phyloP scores from a whole-genome alignment of 2,888 invertebrate genomes.

The Phytoseiulus persimilis region DNA sequence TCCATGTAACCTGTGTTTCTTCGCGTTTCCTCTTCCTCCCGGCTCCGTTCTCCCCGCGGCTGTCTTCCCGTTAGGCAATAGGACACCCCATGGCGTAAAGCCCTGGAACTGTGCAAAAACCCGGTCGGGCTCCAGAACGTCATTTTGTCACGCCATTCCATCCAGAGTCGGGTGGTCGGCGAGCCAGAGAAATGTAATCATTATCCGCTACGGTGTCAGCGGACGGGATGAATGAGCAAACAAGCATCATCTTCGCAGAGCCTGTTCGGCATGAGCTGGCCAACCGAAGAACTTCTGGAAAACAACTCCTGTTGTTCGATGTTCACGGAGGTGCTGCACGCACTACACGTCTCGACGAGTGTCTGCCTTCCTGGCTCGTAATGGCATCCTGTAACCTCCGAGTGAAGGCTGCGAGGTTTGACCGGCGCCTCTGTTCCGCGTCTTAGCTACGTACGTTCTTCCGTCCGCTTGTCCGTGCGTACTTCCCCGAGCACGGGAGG shows the following conservation, averaged over 20 bases:
- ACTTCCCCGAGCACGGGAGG: neutral
- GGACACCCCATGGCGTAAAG: no score
- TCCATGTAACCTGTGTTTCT: neutral
- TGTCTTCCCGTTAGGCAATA: no score
- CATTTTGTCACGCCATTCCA: no score
- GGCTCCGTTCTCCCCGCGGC: neutral
- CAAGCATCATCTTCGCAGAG: no score
- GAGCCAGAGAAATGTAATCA: no score
- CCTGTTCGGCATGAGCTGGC: neutral
- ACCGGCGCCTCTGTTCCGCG: neutral
- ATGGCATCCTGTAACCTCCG: neutral
- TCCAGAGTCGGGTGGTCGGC: no score
- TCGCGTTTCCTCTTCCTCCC: neutral
- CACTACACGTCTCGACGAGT: neutral
- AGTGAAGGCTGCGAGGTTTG: no score
- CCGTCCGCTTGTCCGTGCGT: neutral
- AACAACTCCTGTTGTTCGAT: neutral
- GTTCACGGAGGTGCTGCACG: neutral
- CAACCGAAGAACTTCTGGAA: neutral
- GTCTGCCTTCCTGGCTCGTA: neutral
- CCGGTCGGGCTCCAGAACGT: no score
- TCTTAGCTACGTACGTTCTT: neutral
- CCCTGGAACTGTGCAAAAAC: no score
- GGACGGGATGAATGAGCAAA: no score
- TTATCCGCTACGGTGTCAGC: no score